Conservation (phyloP, 1,140 invertebrate genomes). For the Drosophila bocqueti region DNA sequence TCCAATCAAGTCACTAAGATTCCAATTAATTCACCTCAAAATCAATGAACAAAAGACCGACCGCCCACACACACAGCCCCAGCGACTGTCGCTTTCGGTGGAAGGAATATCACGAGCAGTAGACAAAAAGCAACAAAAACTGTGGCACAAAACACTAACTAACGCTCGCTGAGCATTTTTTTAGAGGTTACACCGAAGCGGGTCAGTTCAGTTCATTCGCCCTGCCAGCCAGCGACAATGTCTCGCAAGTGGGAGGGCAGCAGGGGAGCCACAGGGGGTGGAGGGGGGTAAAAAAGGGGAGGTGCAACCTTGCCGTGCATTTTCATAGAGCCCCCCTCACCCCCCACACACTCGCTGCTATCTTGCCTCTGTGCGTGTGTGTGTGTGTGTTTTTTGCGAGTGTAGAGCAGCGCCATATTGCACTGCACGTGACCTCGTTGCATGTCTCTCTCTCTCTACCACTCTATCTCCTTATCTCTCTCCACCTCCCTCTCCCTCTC, state of each 20-base stretch:
- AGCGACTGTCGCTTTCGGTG: slow-evolving; percentile 7
- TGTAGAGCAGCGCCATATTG: slow-evolving; percentile 70
- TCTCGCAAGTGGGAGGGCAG: slow-evolving; percentile 18
- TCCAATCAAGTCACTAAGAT: background rate
- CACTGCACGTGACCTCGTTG: slow-evolving; percentile 81
- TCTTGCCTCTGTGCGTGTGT: slow-evolving; percentile 5
- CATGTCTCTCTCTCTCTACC: slow-evolving; percentile 34
- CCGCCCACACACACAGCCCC: slow-evolving; percentile 14
- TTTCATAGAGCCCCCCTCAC: slow-evolving; percentile 38
- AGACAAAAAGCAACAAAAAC: slow-evolving; percentile 20
- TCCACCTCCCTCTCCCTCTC: slow-evolving; percentile 3
- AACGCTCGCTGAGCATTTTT: slow-evolving; percentile 38
- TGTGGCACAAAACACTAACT: slow-evolving; percentile 11
- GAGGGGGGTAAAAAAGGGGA: background rate
- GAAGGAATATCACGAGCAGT: slow-evolving; percentile 25
- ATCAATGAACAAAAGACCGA: slow-evolving; percentile 17
- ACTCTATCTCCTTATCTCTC: background rate
- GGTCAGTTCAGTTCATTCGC: slow-evolving; percentile 84
- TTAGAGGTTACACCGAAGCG: slow-evolving; percentile 81
- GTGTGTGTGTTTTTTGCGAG: slow-evolving; percentile 22
- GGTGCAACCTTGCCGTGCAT: slow-evolving; percentile 60
- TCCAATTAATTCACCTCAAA: slow-evolving; percentile 18
- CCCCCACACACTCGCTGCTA: slow-evolving; percentile 8
- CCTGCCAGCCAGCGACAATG: slow-evolving; percentile 50
- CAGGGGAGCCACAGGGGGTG: background rate